A percentile compares a stretch with the other conserved stretches of the same genome.
Conservation (phyloP, 2,797 vertebrate species). For the Betta splendens region DNA sequence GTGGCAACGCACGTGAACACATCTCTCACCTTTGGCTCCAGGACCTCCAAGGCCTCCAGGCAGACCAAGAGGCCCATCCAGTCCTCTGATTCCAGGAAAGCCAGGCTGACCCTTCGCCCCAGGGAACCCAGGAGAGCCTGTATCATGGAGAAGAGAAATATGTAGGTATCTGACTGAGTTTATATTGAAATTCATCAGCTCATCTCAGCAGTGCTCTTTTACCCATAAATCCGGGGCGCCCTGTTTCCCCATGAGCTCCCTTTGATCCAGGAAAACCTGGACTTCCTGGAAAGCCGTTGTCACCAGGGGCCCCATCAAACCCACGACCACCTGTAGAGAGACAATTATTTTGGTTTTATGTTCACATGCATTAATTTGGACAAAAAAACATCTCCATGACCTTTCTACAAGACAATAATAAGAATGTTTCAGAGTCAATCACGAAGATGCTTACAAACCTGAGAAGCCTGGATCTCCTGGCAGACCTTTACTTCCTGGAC, state of each 20-base stretch:
- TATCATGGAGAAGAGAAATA: neutral
- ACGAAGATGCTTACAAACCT: conserved; percentile 78
- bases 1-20: neutral
- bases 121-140: conserved; percentile 84
- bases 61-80: conserved; percentile 80
- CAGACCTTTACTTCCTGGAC: conserved; percentile 84
- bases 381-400: too few relatives aligned
- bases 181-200: neutral
- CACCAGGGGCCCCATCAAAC: conserved; percentile 81
- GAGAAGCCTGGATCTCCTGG: conserved; percentile 82
- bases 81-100: conserved; percentile 82
- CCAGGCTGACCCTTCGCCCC: conserved; percentile 83
- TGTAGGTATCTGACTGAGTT: neutral
- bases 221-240: conserved; percentile 87
- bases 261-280: conserved; percentile 82
- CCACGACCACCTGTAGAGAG: conserved; percentile 80
- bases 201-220: conserved; percentile 21
- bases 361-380: neutral
- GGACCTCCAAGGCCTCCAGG: conserved; percentile 75
- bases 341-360: conserved; percentile 3
- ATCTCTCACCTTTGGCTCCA: conserved; percentile 86
- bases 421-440: neutral
- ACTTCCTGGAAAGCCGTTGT: conserved; percentile 83
- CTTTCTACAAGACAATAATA: neutral
- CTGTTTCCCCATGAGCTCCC: conserved; percentile 85